Evolutionary conservation across 2,797 vertebrate genomes (phyloP).

Genomic region (Danio aesculapii): DNA sequence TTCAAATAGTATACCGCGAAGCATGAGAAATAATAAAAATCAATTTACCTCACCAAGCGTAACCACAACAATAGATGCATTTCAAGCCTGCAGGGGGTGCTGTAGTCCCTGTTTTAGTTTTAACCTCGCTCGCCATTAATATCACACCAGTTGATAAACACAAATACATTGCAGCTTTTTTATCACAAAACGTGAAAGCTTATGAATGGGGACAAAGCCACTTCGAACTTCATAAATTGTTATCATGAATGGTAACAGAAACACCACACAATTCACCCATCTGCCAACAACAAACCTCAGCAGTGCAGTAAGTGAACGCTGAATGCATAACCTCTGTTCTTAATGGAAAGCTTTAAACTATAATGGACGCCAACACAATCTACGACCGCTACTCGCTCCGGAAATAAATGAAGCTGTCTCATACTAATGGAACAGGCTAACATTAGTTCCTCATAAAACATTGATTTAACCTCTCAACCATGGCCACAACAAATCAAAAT

Average conservation of each 20-base stretch:
- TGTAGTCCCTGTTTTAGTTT: background rate
- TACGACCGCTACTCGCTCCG: background rate
- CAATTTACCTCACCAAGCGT: background rate
- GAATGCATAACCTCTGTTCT: slow-evolving; percentile 19
- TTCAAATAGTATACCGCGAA: too few species aligned
- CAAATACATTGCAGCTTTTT: background rate
- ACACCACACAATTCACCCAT: background rate
- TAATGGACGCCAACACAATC: slow-evolving; percentile 3
- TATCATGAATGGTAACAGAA: background rate
- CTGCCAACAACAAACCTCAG: slow-evolving; percentile 8
- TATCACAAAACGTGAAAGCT: background rate
- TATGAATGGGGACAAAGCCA: background rate
- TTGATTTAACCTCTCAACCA: slow-evolving; percentile 14
- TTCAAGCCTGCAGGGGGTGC: background rate
- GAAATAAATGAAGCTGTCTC: slow-evolving; percentile 8
- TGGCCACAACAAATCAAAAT: slow-evolving; percentile 3
- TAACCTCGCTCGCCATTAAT: background rate
- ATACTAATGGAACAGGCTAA: slow-evolving; percentile 27
- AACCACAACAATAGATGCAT: too few species aligned
- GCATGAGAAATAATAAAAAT: background rate
- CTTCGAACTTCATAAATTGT: background rate
- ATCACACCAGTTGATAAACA: background rate
- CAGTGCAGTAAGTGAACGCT: background rate
- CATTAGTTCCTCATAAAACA: slow-evolving; percentile 21
- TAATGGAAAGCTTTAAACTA: slow-evolving; percentile 22